phyloP scores from a whole-genome alignment of 1,140 invertebrate species.

The Sogatella furcifera region DNA sequence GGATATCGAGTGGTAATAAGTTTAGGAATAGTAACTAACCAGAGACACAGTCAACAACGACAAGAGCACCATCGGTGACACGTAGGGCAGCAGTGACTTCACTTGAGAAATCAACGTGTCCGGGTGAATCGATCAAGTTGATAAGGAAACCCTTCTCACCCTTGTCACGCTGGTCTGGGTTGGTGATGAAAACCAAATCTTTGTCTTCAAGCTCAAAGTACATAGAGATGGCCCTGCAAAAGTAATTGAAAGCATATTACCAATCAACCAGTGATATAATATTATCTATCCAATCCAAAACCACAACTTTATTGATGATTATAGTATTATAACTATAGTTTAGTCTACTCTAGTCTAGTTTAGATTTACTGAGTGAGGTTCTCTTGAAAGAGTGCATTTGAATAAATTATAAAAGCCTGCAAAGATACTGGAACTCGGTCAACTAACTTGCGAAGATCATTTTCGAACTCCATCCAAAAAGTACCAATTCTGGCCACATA shows the following conservation, averaged over 20 bases:
- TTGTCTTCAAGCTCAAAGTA: slow-evolving; percentile 92
- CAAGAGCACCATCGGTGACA: slow-evolving; percentile 97
- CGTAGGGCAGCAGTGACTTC: slow-evolving; percentile 97
- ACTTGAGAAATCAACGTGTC: slow-evolving; percentile 98
- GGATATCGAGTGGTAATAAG: neutral
- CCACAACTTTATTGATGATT: too few relatives aligned
- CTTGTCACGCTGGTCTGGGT: slow-evolving; percentile 79
- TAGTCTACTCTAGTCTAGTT: too few relatives aligned
- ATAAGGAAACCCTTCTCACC: slow-evolving; percentile 93
- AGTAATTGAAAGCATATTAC: neutral
- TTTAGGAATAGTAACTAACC: slow-evolving; percentile 45
- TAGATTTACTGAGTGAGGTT: too few relatives aligned
- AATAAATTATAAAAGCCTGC: too few relatives aligned
- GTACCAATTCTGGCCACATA: too few relatives aligned
- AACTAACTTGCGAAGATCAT: too few relatives aligned
- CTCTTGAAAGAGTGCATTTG: too few relatives aligned
- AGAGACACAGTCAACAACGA: slow-evolving; percentile 99
- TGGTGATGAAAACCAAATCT: slow-evolving; percentile 84
- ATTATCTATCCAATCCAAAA: too few relatives aligned
- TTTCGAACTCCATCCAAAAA: too few relatives aligned
- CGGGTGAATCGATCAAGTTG: slow-evolving; percentile 98
- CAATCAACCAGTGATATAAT: too few relatives aligned
- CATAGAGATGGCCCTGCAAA: slow-evolving; percentile 89
- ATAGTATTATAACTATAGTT: too few relatives aligned
- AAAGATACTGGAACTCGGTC: too few relatives aligned